Evolutionary conservation across 2,113 vertebrate species (phyloP), one percentile per base, ranked within the genome.

Genomic region (Laticauda laticaudata): DNA sequence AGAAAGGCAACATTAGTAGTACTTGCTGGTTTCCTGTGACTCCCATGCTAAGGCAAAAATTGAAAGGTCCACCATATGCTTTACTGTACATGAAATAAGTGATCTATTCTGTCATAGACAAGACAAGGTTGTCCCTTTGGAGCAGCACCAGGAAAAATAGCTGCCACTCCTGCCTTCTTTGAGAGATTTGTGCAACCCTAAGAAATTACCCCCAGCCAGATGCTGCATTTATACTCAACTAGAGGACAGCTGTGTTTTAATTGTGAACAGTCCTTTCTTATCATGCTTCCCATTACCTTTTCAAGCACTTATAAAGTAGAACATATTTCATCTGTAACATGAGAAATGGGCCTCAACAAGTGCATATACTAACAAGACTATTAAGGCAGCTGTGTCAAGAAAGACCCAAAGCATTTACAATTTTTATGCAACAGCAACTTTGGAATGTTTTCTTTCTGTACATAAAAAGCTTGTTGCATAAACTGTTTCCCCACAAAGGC

Each of bases 391-490:
- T 55, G n/a, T 29, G 51, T 64, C 87, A 92, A 90, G 26, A n/a
- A 61, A 88, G 86, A 54, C 86, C 12, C 29, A 87, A 64, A 24
- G 29, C 43, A 51, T 51, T 85, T 56, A 11, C 59, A 51, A 61
- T 91, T 43, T 56, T 3, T 21, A 48, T 23, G 5, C n/a, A 24
- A 43, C 39, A 57, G 69, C 15, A 88, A 14, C n/a, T 24, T 18
- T 48, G 21, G 48, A 88, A 48, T 55, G 43, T 55, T 23, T 88
- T 69, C n/a, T 34, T 55, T 11, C 69, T 24, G 92, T 95, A 95
- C 95, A 93, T 90, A 95, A 94, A 94, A 96, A 95, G 61, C 91
- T 87, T 24, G 5, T 69, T 26, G 21, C 95, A 96, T 96, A 96
- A 86, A 87, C 51, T 88, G 95, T 12, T n/a, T 39, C 81, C 45